Conservation (phyloP, 2,888 invertebrate species). For the Catocala fraxini region DNA sequence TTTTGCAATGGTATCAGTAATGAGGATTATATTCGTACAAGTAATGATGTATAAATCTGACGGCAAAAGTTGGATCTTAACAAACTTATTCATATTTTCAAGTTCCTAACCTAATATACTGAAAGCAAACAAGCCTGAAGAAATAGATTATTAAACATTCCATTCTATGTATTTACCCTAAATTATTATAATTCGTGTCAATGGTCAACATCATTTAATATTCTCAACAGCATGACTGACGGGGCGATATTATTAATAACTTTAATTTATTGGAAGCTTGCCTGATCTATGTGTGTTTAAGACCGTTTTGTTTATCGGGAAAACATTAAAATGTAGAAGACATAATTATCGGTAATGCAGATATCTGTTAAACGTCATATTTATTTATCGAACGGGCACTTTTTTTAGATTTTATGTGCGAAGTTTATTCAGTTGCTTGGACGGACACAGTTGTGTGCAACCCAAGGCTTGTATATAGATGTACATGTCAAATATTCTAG, state of each 20-base stretch:
- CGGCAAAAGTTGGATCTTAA: no score
- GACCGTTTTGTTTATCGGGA: constrained; percentile 39
- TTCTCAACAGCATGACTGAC: constrained; percentile 24
- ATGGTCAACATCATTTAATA: constrained; percentile 40
- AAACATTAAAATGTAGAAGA: constrained; percentile 35
- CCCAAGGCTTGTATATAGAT: no score
- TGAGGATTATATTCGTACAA: no score
- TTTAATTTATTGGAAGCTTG: constrained; percentile 45
- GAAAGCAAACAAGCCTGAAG: no score
- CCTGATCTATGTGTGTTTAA: constrained; percentile 33
- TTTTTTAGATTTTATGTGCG: not conserved
- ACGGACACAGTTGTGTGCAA: not conserved
- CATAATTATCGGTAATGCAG: constrained; percentile 40
- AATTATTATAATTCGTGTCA: constrained; percentile 5
- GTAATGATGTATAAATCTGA: no score
- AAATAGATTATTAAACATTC: no score
- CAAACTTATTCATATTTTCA: no score
- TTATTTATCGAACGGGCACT: constrained; percentile 13
- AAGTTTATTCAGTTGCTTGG: constrained; percentile 17
- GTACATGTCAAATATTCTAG: no score
- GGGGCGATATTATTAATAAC: constrained; percentile 36
- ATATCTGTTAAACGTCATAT: constrained; percentile 30
- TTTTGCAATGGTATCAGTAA: no score
- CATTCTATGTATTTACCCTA: no score
- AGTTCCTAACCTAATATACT: no score